These are phyloP conservation scores for Siniperca obscura DNA, from an alignment of 2,797 vertebrate species.

Conservation along the genomic window DNA sequence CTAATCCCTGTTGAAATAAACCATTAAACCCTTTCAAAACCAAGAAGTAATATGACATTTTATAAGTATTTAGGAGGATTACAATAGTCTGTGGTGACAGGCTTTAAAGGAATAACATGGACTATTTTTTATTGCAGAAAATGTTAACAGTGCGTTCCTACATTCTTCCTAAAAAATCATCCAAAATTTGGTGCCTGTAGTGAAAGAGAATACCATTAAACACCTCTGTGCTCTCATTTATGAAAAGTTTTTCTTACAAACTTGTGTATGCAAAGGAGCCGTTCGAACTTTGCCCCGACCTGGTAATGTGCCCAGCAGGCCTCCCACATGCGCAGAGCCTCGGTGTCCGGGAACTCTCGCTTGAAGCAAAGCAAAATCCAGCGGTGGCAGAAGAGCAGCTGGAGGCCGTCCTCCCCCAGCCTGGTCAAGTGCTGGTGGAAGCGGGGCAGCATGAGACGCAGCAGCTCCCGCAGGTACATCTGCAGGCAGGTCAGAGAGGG, in stretches of 20 bases:
- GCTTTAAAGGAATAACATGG: conserved; percentile 34
- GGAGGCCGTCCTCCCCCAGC: conserved; percentile 95
- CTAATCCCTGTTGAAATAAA: conserved; percentile 25
- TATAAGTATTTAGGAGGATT: conserved; percentile 51
- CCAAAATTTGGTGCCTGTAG: not conserved
- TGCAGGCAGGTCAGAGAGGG: conserved; percentile 59
- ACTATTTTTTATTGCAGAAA: not conserved
- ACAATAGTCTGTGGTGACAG: conserved; percentile 19
- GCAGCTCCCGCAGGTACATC: conserved; percentile 96
- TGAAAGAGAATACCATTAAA: not conserved
- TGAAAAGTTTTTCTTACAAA: conserved; percentile 30
- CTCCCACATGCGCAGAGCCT: conserved; percentile 98
- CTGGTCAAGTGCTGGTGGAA: conserved; percentile 94
- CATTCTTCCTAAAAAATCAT: not conserved
- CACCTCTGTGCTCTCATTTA: not conserved
- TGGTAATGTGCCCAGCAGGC: conserved; percentile 99
- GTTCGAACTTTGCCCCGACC: conserved; percentile 80
- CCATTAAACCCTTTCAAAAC: conserved; percentile 31
- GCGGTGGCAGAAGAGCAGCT: conserved; percentile 98
- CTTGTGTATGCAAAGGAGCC: conserved; percentile 28
- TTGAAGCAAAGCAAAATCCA: conserved; percentile 99
- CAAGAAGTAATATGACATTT: conserved; percentile 22
- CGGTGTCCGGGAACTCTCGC: conserved; percentile 94
- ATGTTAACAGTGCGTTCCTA: not conserved
- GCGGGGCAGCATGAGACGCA: conserved; percentile 90